These are phyloP conservation scores for Schlechtendalia chinensis DNA, from an alignment of 1,140 invertebrate genomes.

Conservation along the genomic window DNA sequence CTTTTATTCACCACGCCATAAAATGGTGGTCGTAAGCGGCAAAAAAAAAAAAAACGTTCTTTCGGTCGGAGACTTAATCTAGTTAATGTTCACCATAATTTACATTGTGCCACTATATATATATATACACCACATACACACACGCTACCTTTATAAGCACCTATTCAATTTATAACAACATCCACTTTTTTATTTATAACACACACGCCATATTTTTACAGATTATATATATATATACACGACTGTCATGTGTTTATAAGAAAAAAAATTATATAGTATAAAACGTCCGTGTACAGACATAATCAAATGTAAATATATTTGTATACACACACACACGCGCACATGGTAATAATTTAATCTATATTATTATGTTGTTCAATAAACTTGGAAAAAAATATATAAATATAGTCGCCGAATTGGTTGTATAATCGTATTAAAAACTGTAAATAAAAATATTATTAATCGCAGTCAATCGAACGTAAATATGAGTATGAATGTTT, in stretches of 20 bases:
- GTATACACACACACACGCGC: too few relatives aligned
- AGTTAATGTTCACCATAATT: slow-evolving; percentile 24
- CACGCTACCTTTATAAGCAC: background rate
- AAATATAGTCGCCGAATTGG: too few relatives aligned
- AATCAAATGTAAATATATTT: slow-evolving; percentile 17
- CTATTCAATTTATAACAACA: slow-evolving; percentile 33
- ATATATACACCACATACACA: too few relatives aligned
- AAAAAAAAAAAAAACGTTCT: background rate
- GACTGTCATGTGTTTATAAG: background rate
- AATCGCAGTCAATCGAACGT: too few relatives aligned
- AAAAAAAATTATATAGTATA: background rate
- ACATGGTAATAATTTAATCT: slow-evolving; percentile 29
- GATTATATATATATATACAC: background rate
- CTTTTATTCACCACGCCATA: background rate
- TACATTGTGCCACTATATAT: background rate
- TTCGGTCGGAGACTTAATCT: slow-evolving; percentile 13
- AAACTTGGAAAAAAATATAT: slow-evolving; percentile 10
- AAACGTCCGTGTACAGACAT: slow-evolving; percentile 3
- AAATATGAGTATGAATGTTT: too few relatives aligned
- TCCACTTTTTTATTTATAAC: slow-evolving; percentile 18
- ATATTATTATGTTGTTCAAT: slow-evolving; percentile 26
- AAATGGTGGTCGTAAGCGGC: background rate
- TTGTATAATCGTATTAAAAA: too few relatives aligned
- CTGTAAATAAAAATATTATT: too few relatives aligned
- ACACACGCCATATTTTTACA: slow-evolving; percentile 6